Conservation (phyloP, 2,113 vertebrate species). For the Sciurus niger region DNA sequence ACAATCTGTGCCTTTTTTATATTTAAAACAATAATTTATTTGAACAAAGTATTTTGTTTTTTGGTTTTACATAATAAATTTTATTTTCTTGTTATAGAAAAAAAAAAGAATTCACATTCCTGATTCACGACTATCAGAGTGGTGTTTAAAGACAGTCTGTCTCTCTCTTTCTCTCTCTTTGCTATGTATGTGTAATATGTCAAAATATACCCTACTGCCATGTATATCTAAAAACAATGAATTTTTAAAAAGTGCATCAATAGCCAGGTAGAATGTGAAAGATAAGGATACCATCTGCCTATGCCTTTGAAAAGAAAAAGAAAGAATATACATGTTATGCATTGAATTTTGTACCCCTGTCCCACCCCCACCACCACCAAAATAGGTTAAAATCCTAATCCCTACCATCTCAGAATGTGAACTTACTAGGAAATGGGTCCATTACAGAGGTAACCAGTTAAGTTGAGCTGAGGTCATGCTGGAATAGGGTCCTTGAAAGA, state of each 20-base stretch:
- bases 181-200: too few species aligned
- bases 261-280: too few species aligned
- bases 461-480: neutral
- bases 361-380: too few species aligned
- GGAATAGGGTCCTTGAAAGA: neutral
- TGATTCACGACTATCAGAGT: neutral
- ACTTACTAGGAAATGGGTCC: neutral
- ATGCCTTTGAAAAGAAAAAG: too few species aligned
- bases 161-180: neutral
- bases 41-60: neutral
- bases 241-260: too few species aligned
- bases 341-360: neutral
- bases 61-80: neutral
- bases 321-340: neutral
- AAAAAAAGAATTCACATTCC: neutral
- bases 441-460: neutral
- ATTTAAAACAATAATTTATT: constrained; percentile 12
- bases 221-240: too few species aligned
- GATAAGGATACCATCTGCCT: too few species aligned
- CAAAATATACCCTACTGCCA: too few species aligned
- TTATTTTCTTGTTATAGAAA: constrained; percentile 9
- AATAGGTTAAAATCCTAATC: neutral
- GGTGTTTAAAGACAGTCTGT: neutral
- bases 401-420: neutral
- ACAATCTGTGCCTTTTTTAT: neutral